Evolutionary conservation across 2,888 invertebrate genomes (phyloP).

Genomic region (Cephalotes varians): DNA sequence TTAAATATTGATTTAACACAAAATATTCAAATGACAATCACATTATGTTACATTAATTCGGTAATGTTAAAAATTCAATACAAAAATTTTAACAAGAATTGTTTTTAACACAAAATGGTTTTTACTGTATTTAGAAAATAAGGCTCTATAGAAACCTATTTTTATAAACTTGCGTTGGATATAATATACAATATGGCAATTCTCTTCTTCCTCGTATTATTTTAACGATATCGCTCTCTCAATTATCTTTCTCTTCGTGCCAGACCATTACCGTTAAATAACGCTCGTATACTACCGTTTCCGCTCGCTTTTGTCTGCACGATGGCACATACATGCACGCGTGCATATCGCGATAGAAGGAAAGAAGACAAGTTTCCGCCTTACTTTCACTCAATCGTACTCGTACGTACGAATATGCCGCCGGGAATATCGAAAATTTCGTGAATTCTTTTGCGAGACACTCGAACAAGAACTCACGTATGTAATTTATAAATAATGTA

Average conservation of each 20-base stretch:
- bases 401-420: neutral
- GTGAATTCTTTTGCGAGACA: too few species aligned
- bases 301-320: slow-evolving; percentile 71
- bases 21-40: too few species aligned
- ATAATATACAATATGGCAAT: too few species aligned
- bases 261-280: neutral
- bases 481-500: neutral
- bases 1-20: too few species aligned
- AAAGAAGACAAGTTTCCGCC: slow-evolving; percentile 6
- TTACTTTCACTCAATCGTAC: slow-evolving; percentile 1
- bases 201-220: neutral
- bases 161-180: neutral
- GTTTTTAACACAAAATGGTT: too few species aligned
- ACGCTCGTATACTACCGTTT: slow-evolving; percentile 67
- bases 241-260: neutral
- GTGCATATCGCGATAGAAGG: neutral
- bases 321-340: neutral
- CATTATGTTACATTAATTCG: too few species aligned
- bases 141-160: neutral
- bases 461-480: neutral
- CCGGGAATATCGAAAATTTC: too few species aligned
- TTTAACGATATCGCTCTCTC: neutral
- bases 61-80: too few species aligned
- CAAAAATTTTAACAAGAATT: too few species aligned
- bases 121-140: too few species aligned